phyloP scores from a whole-genome alignment of 2,888 invertebrate species.

The Imbricaverruca yamaguchii region DNA sequence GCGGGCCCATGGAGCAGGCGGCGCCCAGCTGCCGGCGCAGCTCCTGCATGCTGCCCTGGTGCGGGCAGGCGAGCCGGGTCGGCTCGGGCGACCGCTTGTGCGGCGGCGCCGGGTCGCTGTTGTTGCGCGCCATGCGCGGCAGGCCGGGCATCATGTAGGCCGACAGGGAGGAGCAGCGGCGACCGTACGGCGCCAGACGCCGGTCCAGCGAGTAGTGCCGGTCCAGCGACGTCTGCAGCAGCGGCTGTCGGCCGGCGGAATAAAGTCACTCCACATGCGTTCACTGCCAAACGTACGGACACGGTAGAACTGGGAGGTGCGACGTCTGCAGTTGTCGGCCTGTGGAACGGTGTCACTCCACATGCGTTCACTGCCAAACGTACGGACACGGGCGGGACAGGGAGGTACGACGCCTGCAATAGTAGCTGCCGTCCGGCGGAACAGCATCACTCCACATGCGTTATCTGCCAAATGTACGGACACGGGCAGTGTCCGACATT shows the following conservation, averaged over 20 bases:
- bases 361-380: no score
- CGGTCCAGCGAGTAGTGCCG: slow-evolving; percentile 40
- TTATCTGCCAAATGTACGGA: no score
- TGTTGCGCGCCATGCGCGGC: background rate
- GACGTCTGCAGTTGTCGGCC: slow-evolving; percentile 36
- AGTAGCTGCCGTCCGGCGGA: slow-evolving; percentile 35
- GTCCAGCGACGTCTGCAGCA: slow-evolving; percentile 38
- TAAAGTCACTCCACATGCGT: slow-evolving; percentile 21
- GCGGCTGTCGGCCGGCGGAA: slow-evolving; percentile 35
- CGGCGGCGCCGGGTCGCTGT: background rate
- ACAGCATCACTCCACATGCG: slow-evolving; percentile 24
- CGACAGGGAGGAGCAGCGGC: slow-evolving; percentile 45
- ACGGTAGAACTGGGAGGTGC: slow-evolving; percentile 23
- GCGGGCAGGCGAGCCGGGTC: no score
- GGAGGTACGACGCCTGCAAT: slow-evolving; percentile 33
- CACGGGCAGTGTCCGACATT: slow-evolving; percentile 36
- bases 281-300: no score
- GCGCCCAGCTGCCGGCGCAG: background rate
- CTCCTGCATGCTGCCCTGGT: background rate
- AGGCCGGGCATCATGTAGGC: background rate
- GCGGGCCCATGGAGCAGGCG: no score
- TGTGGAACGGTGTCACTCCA: slow-evolving; percentile 28
- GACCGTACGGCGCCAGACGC: slow-evolving; percentile 33
- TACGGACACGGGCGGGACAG: background rate
- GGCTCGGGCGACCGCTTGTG: background rate